Percentiles rank a stretch among this genome's conserved stretches.
These are phyloP conservation scores for Mionectes olivaceus DNA, from an alignment of 2,797 vertebrate genomes.

Conservation along the genomic window DNA sequence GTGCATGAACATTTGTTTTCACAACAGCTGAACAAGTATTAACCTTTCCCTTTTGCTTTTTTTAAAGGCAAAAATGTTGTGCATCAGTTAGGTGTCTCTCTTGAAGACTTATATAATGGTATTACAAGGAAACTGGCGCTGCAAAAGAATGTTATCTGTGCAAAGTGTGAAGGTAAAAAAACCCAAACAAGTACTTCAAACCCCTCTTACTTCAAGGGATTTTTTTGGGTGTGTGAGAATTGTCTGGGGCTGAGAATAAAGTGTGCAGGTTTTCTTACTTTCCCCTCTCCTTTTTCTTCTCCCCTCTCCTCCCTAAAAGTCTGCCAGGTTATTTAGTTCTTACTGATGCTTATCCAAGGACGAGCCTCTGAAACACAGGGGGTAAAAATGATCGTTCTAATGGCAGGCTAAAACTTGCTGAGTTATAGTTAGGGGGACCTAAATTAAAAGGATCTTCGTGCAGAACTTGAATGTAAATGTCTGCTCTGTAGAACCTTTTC, in stretches of 20 bases:
- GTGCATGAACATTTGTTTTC: constrained; percentile 26
- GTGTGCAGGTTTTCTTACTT: background rate
- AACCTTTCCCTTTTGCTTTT: background rate
- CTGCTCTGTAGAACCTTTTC: background rate
- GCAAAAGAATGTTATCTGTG: constrained; percentile 95
- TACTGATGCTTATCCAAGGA: background rate
- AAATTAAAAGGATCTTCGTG: background rate
- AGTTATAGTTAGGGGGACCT: background rate
- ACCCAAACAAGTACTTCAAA: background rate
- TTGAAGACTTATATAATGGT: constrained; percentile 94
- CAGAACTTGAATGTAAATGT: background rate
- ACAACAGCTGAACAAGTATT: background rate
- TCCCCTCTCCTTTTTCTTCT: background rate
- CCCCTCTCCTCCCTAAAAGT: background rate
- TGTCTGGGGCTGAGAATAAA: background rate
- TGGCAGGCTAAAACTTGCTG: background rate
- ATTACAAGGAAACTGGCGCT: constrained; percentile 91
- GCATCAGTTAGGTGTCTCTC: constrained; percentile 89
- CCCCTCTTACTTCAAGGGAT: background rate
- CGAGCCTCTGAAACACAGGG: background rate
- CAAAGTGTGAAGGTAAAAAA: constrained; percentile 91
- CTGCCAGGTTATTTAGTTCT: background rate
- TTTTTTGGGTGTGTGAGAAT: background rate
- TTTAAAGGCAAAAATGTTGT: constrained; percentile 91
- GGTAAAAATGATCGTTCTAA: background rate